Evolutionary conservation across 1,140 invertebrate genomes (phyloP), one percentile per base, ranked within the genome.

Genomic region (Lordiphosa collinella): DNA sequence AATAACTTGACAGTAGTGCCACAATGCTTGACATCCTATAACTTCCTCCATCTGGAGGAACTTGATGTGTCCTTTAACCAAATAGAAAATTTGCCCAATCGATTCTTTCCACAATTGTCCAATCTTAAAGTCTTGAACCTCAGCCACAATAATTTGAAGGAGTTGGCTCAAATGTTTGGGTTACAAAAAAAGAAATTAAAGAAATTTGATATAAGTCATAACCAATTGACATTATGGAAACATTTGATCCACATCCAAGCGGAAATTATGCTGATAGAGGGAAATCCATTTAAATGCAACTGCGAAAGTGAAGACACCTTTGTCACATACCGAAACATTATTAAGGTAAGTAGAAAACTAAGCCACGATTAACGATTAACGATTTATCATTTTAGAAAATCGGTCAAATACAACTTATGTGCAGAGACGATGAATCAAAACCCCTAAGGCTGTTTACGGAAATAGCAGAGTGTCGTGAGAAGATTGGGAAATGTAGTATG

Each of bases 11-110:
- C 2, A 2, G 11, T 40, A 43, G 32, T 63, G 1, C 56, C 63
- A 3, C 1, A 0, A n/a, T 11, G 9, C 1, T 25, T 68, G 1
- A 32, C 12, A 0, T 9, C 12, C 1, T 4, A 22, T 4, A 13
- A n/a, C 2, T 65, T 58, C 3, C 1, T 31, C 1, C 1, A 35
- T 3, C 2, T 41, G 5, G 12, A 9, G 9, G 25, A 32, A 3
- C 29, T 72, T 3, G 35, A 72, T 29, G 8, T 72, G 1, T 71
- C 67, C 0, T 0, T 12, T 2, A 72, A 72, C 14, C 4, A 11
- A 0, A 55, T 72, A 4, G 4, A 6, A 13, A 4, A n/a, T 0
- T 3, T 71, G 5, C 2, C 13, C 0, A 11, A 9, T 2, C 18
- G 12, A 2, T n/a, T 25, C 1, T 16, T 46, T 1, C 5, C 14